Evolutionary conservation across 2,888 invertebrate species (phyloP).

Genomic region (Pristionchus fissidentatus): DNA sequence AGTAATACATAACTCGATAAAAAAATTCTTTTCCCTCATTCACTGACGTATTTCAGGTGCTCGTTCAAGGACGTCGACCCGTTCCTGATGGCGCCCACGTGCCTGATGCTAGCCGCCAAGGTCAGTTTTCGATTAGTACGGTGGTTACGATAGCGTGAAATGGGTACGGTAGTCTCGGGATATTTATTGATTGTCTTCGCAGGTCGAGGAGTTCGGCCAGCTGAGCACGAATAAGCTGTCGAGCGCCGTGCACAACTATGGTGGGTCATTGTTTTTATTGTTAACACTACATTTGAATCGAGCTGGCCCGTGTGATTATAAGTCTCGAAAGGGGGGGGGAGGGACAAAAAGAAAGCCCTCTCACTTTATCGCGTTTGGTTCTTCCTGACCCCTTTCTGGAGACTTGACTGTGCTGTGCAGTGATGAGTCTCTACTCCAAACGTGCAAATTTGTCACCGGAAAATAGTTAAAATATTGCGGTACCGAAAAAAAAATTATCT

Average conservation of each 20-base stretch:
- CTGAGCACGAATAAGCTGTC: slow-evolving; percentile 95
- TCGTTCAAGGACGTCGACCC: slow-evolving; percentile 98
- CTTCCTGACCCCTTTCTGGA: no score
- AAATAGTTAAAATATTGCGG: background rate
- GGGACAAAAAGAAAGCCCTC: no score
- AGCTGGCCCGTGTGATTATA: no score
- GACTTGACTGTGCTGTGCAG: no score
- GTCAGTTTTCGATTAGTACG: slow-evolving; percentile 79
- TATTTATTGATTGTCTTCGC: background rate
- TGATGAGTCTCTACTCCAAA: no score
- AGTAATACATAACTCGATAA: no score
- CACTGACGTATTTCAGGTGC: slow-evolving; percentile 83
- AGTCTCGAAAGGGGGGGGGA: no score
- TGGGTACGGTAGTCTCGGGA: background rate
- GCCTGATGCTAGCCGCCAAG: slow-evolving; percentile 96
- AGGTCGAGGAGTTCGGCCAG: slow-evolving; percentile 89
- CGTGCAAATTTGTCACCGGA: no score
- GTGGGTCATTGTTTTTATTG: slow-evolving; percentile 81
- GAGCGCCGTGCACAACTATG: slow-evolving; percentile 93
- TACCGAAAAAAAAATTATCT: no score
- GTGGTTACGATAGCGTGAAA: background rate
- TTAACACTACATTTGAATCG: no score
- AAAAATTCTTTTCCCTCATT: no score
- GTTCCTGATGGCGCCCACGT: slow-evolving; percentile 93
- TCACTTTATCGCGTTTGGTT: no score